Evolutionary conservation across 1,140 invertebrate genomes (phyloP).

Genomic region (Diuraphis noxia): DNA sequence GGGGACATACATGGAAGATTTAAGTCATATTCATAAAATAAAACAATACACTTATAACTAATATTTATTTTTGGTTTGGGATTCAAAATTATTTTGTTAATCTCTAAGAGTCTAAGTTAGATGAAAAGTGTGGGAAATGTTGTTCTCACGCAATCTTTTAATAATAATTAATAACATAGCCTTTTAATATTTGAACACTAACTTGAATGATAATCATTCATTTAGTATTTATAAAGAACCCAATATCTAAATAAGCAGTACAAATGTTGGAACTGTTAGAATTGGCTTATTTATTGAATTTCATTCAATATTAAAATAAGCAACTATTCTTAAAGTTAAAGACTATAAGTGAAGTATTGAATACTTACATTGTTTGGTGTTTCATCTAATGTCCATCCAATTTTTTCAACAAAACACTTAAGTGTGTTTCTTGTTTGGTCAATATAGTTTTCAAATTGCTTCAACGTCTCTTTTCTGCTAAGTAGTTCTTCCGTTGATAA

Average conservation of each 20-base stretch:
- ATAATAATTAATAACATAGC: no score
- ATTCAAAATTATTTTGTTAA: no score
- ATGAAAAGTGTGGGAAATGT: no score
- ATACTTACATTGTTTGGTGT: slow-evolving; percentile 13
- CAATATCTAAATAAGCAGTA: background rate
- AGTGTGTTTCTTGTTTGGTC: background rate
- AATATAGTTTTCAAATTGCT: slow-evolving; percentile 41
- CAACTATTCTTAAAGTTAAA: background rate
- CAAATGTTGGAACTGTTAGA: background rate
- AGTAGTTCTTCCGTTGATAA: background rate
- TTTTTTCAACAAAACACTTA: background rate
- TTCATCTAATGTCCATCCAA: slow-evolving; percentile 34
- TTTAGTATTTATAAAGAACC: no score
- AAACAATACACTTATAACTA: no score
- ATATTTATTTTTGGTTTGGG: no score
- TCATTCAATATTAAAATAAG: background rate
- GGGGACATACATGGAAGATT: no score
- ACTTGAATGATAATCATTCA: no score
- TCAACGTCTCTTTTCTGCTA: background rate
- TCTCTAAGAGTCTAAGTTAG: no score
- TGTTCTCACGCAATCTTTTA: no score
- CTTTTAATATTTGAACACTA: no score
- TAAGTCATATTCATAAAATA: no score
- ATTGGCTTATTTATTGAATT: background rate
- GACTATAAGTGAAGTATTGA: background rate